Conservation (phyloP, 2,888 invertebrate species). For the Cylloceria caligata region DNA sequence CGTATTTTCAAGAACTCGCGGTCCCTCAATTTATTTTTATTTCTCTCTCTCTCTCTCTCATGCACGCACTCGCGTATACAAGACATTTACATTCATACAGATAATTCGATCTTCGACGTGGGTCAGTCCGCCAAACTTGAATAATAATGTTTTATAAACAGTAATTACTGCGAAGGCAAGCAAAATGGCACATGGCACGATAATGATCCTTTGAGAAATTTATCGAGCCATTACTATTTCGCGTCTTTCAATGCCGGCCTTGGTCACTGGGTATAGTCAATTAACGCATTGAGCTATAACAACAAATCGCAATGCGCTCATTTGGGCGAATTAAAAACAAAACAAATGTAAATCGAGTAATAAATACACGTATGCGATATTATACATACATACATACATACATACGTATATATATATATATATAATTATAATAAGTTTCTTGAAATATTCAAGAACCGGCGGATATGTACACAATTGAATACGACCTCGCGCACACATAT, state of each 20-base stretch:
- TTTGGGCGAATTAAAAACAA: conserved; percentile 31
- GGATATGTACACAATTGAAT: conserved; percentile 68
- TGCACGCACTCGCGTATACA: conserved; percentile 4
- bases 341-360: conserved; percentile 51
- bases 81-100: conserved; percentile 29
- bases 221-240: conserved; percentile 23
- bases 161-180: conserved; percentile 54
- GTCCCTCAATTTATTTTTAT: neutral
- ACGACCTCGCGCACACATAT: conserved; percentile 44
- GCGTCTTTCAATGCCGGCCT: conserved; percentile 44
- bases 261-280: conserved; percentile 54
- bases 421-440: conserved; percentile 48
- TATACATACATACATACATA: neutral
- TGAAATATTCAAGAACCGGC: conserved; percentile 55
- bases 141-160: conserved; percentile 34
- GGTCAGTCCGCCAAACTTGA: conserved; percentile 5
- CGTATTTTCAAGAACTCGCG: neutral
- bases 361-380: conserved; percentile 47
- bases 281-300: conserved; percentile 37
- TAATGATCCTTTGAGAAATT: conserved; percentile 1
- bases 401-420: neutral
- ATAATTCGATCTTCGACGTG: conserved; percentile 2
- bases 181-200: conserved; percentile 55
- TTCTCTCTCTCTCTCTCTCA: conserved; percentile 4
- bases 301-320: conserved; percentile 30